phyloP scores from a whole-genome alignment of 1,140 invertebrate genomes.

The Coenobita brevimanus region DNA sequence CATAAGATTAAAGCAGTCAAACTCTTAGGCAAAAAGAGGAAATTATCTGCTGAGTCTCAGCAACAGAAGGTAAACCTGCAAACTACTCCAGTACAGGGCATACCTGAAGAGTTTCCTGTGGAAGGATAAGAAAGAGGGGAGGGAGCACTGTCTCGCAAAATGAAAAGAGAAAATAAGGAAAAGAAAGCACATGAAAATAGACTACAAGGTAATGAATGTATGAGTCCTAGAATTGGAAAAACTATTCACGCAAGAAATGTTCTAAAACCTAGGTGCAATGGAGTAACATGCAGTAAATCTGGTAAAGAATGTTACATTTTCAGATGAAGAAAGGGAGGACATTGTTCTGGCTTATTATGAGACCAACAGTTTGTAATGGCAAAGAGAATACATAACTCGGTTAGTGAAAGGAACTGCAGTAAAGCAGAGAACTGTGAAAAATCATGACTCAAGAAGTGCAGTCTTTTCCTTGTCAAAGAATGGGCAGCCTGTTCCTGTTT shows the following conservation, averaged over 20 bases:
- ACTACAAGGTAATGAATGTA: not conserved
- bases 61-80: not conserved
- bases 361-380: too few relatives aligned
- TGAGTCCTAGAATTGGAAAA: not conserved
- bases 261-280: not conserved
- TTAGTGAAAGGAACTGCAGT: too few relatives aligned
- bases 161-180: not conserved
- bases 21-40: not conserved
- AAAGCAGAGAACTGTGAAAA: too few relatives aligned
- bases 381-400: too few relatives aligned
- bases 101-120: constrained; percentile 20
- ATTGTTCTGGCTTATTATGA: too few relatives aligned
- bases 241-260: not conserved
- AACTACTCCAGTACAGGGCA: not conserved
- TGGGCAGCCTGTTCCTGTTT: too few relatives aligned
- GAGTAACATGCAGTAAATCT: too few relatives aligned
- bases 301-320: too few relatives aligned
- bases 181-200: constrained; percentile 4
- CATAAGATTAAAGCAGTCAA: not conserved
- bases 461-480: too few relatives aligned
- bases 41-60: too few relatives aligned
- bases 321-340: too few relatives aligned
- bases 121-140: not conserved
- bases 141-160: not conserved
- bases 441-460: too few relatives aligned